Evolutionary conservation across 2,888 invertebrate species (phyloP).

Genomic region (Drosophila picticornis): DNA sequence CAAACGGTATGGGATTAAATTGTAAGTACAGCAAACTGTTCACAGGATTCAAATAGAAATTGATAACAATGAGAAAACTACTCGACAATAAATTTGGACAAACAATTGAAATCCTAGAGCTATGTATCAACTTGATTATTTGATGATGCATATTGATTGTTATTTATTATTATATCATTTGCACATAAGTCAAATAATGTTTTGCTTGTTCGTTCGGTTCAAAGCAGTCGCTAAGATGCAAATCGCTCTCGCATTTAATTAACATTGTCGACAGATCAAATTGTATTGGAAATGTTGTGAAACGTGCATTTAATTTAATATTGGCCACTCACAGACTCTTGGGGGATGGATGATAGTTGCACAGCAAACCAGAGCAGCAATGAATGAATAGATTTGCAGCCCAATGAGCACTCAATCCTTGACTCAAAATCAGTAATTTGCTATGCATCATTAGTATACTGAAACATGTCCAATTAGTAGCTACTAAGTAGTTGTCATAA

Average conservation of each 20-base stretch:
- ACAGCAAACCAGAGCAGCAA: slow-evolving; percentile 26
- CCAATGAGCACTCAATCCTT: slow-evolving; percentile 21
- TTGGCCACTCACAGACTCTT: slow-evolving; percentile 36
- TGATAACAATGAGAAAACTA: not conserved
- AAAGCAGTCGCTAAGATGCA: no score
- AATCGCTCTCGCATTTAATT: not conserved
- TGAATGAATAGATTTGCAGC: slow-evolving; percentile 41
- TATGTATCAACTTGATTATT: not conserved
- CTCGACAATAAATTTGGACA: not conserved
- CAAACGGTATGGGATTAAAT: not conserved
- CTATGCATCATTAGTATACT: slow-evolving; percentile 1
- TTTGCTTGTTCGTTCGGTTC: not conserved
- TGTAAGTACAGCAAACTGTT: not conserved
- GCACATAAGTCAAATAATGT: not conserved
- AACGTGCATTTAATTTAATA: slow-evolving; percentile 66
- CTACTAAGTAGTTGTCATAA: not conserved
- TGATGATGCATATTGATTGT: no score
- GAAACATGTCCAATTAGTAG: slow-evolving; percentile 5
- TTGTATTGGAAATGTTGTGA: slow-evolving; percentile 1
- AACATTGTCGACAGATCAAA: not conserved
- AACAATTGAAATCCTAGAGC: not conserved
- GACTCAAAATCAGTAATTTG: slow-evolving; percentile 15
- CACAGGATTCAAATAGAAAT: not conserved
- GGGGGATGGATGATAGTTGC: slow-evolving; percentile 1
- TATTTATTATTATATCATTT: no score